A percentile compares a stretch with the other conserved stretches of the same genome.
Evolutionary conservation across 2,888 invertebrate species (phyloP).

Genomic region (Lobophora halterata): DNA sequence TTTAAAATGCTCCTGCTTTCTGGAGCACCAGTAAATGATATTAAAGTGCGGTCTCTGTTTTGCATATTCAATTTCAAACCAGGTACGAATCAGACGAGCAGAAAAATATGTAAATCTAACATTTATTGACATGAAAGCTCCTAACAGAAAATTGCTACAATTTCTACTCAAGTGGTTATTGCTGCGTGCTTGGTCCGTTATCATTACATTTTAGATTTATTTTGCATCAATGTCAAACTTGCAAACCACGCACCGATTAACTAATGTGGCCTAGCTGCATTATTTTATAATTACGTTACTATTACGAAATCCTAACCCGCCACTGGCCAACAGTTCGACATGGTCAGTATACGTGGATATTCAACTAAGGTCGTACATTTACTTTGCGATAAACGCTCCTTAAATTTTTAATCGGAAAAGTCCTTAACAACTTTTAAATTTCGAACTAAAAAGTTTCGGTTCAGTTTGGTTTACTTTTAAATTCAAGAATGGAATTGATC

Average conservation of each 20-base stretch:
- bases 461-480: background rate
- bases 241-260: constrained; percentile 16
- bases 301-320: constrained; percentile 49
- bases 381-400: constrained; percentile 24
- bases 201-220: constrained; percentile 9
- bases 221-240: constrained; percentile 19
- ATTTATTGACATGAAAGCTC: too few species aligned
- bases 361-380: constrained; percentile 59
- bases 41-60: too few species aligned
- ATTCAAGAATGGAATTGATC: constrained; percentile 54
- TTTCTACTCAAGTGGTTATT: constrained; percentile 6
- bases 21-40: too few species aligned
- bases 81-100: too few species aligned
- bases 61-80: too few species aligned
- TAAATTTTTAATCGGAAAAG: constrained; percentile 3
- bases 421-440: constrained; percentile 9
- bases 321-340: constrained; percentile 41
- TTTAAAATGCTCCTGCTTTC: too few species aligned
- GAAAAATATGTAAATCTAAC: too few species aligned
- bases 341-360: constrained; percentile 63
- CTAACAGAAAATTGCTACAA: constrained; percentile 3
- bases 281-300: constrained; percentile 56
- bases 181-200: constrained; percentile 4
- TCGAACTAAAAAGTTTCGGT: background rate
- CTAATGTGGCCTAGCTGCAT: constrained; percentile 19